Evolutionary conservation across 1,140 invertebrate genomes (phyloP), one percentile per base, ranked within the genome.

Genomic region (Cotesia vestalis): DNA sequence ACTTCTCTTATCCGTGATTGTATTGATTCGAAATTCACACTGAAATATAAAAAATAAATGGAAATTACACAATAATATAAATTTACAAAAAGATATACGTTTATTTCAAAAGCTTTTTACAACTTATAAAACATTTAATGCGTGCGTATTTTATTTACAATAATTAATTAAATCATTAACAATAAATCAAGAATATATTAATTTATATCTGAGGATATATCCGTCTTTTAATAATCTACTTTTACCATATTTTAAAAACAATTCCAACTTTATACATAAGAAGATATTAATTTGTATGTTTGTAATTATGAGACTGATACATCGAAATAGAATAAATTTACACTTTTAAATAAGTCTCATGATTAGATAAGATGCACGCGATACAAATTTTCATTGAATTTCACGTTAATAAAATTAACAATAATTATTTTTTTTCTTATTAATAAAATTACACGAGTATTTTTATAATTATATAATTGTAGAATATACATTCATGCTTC

Each of bases 381-480:
- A 9, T 46, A 9, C 1, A 46, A 46, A 55, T 61, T 6, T 34
- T 12, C 12, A 61, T 8, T 61, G 20, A 11, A 27, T 27, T 34
- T 34, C 17, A 27, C 27, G 40, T 11, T 64, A 40, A 75, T 59
- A 75, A 59, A 72, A 69, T 75, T 72, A 60, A 27, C 27, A 27
- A 55, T 61, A 12, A 11, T 12, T 36, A 61, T 34, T 61, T 61
- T 34, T 34, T 27, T 34, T 34, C 17, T 27, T 27, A 64, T 35
- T 64, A 40, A 75, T 59, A 75, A 59, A 72, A 69, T 75, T 72
- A 60, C 38, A 66, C 66, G 68, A 46, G 0, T 46, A 46, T 46
- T 75, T 71, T 72, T 75, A 75, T 71, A 72, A 72, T 59, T 75
- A 72, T 72, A 59, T 64, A 72, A 17, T 60, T 40, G 11, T 60